Percentiles rank a stretch among this genome's conserved stretches.
Evolutionary conservation across 2,797 vertebrate species (phyloP).

Genomic region (Enteromius anoplus): DNA sequence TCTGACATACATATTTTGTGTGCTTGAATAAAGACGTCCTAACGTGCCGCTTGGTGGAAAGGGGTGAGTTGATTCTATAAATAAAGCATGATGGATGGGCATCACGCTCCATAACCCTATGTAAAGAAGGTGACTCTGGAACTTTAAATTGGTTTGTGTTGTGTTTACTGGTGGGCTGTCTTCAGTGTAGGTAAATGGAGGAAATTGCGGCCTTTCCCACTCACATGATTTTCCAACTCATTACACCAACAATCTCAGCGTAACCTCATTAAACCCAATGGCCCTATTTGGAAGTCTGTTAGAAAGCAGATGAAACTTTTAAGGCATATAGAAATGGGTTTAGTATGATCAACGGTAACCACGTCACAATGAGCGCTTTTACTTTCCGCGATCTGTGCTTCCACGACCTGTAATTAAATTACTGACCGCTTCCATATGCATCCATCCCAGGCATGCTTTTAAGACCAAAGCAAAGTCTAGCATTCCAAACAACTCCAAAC

Average conservation of each 20-base stretch:
- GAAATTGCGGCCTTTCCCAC: conserved; percentile 15
- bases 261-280: conserved; percentile 40
- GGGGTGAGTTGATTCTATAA: conserved; percentile 32
- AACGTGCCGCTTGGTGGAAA: conserved; percentile 11
- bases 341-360: conserved; percentile 1
- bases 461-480: conserved; percentile 31
- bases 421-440: conserved; percentile 34
- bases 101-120: conserved; percentile 9
- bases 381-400: neutral
- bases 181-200: conserved; percentile 40
- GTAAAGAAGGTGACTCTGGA: conserved; percentile 42
- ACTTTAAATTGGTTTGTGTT: conserved; percentile 38
- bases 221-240: conserved; percentile 34
- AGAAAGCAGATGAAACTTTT: conserved; percentile 15
- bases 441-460: conserved; percentile 19
- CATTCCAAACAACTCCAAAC: conserved; percentile 26
- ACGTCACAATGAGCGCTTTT: conserved; percentile 22
- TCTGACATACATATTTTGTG: conserved; percentile 37
- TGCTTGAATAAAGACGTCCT: conserved; percentile 41
- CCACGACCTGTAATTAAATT: conserved; percentile 30
- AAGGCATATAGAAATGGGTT: conserved; percentile 14
- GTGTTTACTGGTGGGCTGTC: conserved; percentile 15
- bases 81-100: conserved; percentile 43
- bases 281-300: conserved; percentile 30
- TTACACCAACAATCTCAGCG: conserved; percentile 33